These are phyloP conservation scores for Epicauta chinensis DNA, from an alignment of 1,140 invertebrate species.

Conservation along the genomic window DNA sequence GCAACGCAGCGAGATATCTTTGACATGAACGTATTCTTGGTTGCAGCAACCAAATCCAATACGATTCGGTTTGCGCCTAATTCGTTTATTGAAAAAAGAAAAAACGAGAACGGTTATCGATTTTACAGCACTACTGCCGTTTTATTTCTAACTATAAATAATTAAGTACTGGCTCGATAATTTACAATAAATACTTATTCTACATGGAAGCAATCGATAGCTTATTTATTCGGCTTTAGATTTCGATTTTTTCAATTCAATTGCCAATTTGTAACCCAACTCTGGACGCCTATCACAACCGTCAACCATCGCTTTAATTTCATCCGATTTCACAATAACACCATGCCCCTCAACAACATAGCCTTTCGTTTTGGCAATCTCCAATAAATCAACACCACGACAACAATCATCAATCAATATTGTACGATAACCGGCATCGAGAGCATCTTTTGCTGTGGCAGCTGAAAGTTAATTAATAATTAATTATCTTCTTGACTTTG, in stretches of 20 bases:
- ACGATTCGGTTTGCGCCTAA: too few relatives aligned
- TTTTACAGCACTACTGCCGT: too few relatives aligned
- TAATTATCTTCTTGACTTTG: background rate
- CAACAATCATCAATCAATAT: slow-evolving; percentile 66
- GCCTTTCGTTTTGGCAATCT: slow-evolving; percentile 48
- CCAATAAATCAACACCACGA: slow-evolving; percentile 52
- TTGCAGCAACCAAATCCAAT: too few relatives aligned
- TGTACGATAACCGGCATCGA: slow-evolving; percentile 61
- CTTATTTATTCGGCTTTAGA: too few relatives aligned
- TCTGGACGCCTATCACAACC: slow-evolving; percentile 52
- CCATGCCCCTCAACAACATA: slow-evolving; percentile 49
- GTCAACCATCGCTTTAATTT: slow-evolving; percentile 53
- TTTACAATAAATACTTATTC: too few relatives aligned
- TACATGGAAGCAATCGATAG: too few relatives aligned
- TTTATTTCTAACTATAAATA: too few relatives aligned
- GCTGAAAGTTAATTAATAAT: slow-evolving; percentile 41
- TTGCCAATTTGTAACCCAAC: slow-evolving; percentile 51
- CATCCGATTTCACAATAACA: slow-evolving; percentile 47
- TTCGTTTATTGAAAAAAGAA: too few relatives aligned
- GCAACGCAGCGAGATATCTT: too few relatives aligned
- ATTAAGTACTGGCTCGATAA: too few relatives aligned
- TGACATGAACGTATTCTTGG: too few relatives aligned
- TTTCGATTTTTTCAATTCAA: slow-evolving; percentile 39
- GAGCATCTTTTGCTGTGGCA: slow-evolving; percentile 55
- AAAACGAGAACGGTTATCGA: too few relatives aligned